phyloP scores from a whole-genome alignment of 2,888 invertebrate genomes.

The Ormyrus thymus region DNA sequence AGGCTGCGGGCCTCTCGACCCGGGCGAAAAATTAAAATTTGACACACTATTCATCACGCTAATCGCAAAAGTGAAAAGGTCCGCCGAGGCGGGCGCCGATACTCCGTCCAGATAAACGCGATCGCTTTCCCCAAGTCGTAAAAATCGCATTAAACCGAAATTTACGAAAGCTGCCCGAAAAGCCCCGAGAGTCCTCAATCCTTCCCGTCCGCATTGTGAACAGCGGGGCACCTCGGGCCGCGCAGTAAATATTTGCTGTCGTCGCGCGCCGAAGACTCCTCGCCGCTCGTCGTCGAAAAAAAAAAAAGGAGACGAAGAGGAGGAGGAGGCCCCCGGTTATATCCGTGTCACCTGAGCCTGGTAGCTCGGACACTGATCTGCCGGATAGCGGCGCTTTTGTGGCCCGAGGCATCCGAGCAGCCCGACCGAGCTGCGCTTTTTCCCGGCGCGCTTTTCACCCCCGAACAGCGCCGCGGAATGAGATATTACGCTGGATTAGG shows the following conservation, averaged over 20 bases:
- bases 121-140: too few species aligned
- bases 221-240: constrained; percentile 7
- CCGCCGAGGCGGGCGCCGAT: too few species aligned
- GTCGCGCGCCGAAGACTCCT: neutral
- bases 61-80: too few species aligned
- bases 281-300: constrained; percentile 14
- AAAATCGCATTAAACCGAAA: too few species aligned
- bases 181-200: neutral
- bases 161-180: too few species aligned
- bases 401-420: neutral
- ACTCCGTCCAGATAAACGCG: too few species aligned
- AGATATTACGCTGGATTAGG: constrained; percentile 29
- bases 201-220: constrained; percentile 2
- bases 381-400: constrained; percentile 71
- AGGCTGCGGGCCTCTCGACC: too few species aligned
- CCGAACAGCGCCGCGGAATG: neutral
- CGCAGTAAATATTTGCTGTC: constrained; percentile 46
- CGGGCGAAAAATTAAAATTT: too few species aligned
- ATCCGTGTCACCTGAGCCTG: constrained; percentile 69
- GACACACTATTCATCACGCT: too few species aligned
- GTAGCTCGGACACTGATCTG: constrained; percentile 73
- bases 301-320: neutral
- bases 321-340: constrained; percentile 65
- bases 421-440: neutral
- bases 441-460: constrained; percentile 4